Base-by-base conservation (phyloP, 2,797 vertebrate species). In the Hyperoplus immaculatus region DNA sequence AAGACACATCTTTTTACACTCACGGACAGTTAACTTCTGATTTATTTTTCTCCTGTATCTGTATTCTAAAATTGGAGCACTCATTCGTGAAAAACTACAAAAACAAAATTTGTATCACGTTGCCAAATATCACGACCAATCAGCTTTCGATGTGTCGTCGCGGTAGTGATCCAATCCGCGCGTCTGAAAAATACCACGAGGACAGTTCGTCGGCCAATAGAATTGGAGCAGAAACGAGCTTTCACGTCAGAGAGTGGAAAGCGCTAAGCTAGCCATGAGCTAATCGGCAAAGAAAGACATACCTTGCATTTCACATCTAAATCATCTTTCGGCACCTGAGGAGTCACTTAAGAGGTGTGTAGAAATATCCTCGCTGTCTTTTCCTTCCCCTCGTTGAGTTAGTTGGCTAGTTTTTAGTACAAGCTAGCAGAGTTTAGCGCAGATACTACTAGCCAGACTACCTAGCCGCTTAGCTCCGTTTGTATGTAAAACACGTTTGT, bases 341-440 rank as follows among this genome's bases (percentile, higher is more conserved):
- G 66, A 59, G 18, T 18, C 18, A 6, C 50, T 50, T 16, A 6
- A 68, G 7, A 91, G 91, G 92, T 91, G 1, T 49, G 91, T 89
- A 47, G 0, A 47, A 14, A 1, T 21, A 15, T 9, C 1, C 8
- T 2, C 0, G 4, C 6, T 55, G 8, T 2, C 0, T 8, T 45
- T 29, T 51, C 0, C 4, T 41, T 46, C 0, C 4, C 16, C 2
- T 39, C 6, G 42, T 9, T 29, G 61, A 1, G 15, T 39, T 15
- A 8, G 14, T 51, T 36, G 13, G 13, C 12, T 11, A 4, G 12
- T 12, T 41, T 61, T 38, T 21, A 4, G 1, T 18, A 50, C n/a
- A 21, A 8, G 55, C 42, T 69, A 12, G 39, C 16, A 16, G 15
- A n/a, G 2, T n/a, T 57, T 15, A 39, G 29, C 55, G 38, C 6